phyloP scores from a whole-genome alignment of 2,113 vertebrate genomes.

The Pelvicachromis taeniatus region DNA sequence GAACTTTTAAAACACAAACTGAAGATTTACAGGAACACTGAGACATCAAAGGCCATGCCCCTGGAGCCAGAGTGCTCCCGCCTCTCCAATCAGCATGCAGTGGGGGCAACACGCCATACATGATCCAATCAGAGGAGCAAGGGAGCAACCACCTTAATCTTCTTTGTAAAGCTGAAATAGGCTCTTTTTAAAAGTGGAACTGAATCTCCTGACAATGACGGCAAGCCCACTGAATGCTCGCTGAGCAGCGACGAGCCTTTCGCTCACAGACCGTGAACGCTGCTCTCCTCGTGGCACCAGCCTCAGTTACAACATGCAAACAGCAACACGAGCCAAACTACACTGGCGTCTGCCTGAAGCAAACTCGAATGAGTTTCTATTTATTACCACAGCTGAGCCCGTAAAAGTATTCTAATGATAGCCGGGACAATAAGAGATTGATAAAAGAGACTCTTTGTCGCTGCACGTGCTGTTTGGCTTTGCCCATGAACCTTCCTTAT shows the following conservation, averaged over 20 bases:
- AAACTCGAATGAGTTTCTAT: not conserved
- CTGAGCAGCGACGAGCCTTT: not conserved
- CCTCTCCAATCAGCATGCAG: slow-evolving; percentile 22
- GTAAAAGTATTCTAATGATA: not conserved
- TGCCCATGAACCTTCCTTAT: not conserved
- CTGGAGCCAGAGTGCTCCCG: not conserved
- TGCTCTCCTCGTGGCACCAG: not conserved
- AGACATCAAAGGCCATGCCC: slow-evolving; percentile 29
- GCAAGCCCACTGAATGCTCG: slow-evolving; percentile 7
- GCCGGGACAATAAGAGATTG: not conserved
- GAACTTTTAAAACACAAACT: slow-evolving; percentile 55
- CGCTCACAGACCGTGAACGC: not conserved
- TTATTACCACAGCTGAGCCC: not conserved
- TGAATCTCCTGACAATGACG: slow-evolving; percentile 41
- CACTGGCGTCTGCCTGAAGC: not conserved
- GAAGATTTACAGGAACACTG: slow-evolving; percentile 52
- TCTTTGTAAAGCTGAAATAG: slow-evolving; percentile 47
- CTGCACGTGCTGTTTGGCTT: not conserved
- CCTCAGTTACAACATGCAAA: not conserved
- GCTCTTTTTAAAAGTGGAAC: slow-evolving; percentile 54
- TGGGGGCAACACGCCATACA: not conserved
- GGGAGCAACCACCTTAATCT: slow-evolving; percentile 34
- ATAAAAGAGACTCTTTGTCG: not conserved
- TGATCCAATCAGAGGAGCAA: slow-evolving; percentile 25
- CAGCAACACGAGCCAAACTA: not conserved